Evolutionary conservation across 2,888 invertebrate genomes (phyloP).

Genomic region (Serripes groenlandicus): DNA sequence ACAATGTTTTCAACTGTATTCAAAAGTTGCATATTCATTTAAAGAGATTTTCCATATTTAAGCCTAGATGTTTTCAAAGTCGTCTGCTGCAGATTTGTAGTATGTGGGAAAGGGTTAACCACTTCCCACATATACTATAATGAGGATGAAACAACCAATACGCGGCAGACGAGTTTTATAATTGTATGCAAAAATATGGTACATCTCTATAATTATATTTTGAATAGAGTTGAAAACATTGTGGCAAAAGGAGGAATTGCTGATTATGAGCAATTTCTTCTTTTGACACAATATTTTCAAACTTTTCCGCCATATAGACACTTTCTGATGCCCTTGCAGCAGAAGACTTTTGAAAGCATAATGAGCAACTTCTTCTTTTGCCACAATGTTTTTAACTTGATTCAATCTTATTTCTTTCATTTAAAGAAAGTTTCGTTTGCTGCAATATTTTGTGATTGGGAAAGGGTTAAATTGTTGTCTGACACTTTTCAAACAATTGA

Average conservation of each 20-base stretch:
- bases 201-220: neutral
- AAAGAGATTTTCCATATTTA: too few species aligned
- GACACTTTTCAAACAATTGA: too few species aligned
- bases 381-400: neutral
- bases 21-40: too few species aligned
- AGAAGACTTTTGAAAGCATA: neutral
- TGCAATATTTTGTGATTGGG: neutral
- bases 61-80: neutral
- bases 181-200: neutral
- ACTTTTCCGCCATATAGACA: neutral
- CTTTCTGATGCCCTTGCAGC: neutral
- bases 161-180: neutral
- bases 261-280: neutral
- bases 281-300: neutral
- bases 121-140: neutral
- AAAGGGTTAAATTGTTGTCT: neutral
- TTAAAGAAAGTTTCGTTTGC: neutral
- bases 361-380: neutral
- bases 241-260: too few species aligned
- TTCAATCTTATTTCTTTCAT: neutral
- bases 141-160: too few species aligned
- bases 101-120: neutral
- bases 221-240: neutral
- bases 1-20: too few species aligned
- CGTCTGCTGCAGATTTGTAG: too few species aligned